Base-by-base conservation (phyloP, 2,888 invertebrate species). In the Dynastes tityus region DNA sequence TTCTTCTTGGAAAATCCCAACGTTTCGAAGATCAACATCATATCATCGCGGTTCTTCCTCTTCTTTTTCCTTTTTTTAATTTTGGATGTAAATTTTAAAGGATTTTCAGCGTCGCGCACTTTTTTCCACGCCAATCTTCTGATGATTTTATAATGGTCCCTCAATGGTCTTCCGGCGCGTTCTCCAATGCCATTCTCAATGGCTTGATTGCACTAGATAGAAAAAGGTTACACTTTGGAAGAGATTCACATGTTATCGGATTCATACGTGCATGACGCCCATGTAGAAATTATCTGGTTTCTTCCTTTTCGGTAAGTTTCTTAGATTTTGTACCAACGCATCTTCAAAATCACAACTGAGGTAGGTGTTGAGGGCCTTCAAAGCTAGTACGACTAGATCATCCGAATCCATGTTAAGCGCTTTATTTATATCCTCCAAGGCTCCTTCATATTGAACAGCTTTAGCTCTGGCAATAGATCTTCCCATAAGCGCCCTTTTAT, bases 391-490 rank as follows among this genome's bases (percentile, higher is more conserved):
- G 0, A 84, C 84, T 29, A 89, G 80, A 80, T 89, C 86, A 9
- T 86, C 85, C 0, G 86, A 84, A 65, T 86, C 84, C 4, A 86
- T 27, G 40, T 82, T 80, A 5, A 89, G 80, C 37, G 92, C 91
- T 78, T 88, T 88, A 13, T 87, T 89, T 5, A 90, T 90, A 82
- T 92, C 92, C 63, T 86, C 88, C 78, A 92, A 85, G 63, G 92
- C 92, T 0, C 90, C 91, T 58, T 83, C 84, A 82, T 91, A 92
- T 83, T 91, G 87, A 58, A 91, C 91, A 16, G 90, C 89, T 85
- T 92, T 92, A 0, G 90, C 89, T 37, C 90, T 85, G 3, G 91
- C 90, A 82, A 89, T 86, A 80, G 91, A 90, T 65, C 92, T 88
- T 0, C 92, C 92, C 49, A 91, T 87, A 32, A 92, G 85, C 0